Percentiles rank a stretch among this genome's conserved stretches.
These are phyloP conservation scores for Triplophysa yarkandensis DNA, from an alignment of 2,797 vertebrate genomes.

Conservation along the genomic window DNA sequence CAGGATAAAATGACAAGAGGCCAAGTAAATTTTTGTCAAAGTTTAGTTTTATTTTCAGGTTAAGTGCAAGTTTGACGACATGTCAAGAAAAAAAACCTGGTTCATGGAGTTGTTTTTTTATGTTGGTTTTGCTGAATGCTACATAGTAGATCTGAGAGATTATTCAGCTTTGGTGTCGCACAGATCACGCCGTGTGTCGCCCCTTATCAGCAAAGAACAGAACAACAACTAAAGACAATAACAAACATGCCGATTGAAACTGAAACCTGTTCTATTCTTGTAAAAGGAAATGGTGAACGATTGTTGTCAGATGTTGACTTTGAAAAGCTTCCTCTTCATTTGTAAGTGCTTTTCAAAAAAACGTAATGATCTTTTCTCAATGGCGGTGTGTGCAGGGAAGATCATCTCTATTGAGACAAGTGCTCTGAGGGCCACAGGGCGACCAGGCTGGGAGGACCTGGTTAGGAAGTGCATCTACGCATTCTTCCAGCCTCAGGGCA, in stretches of 20 bases:
- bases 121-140: not conserved
- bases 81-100: no score
- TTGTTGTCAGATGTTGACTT: conserved; percentile 16
- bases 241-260: conserved; percentile 14
- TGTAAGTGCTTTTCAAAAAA: conserved; percentile 3
- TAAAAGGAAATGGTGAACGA: not conserved
- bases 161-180: not conserved
- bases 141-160: not conserved
- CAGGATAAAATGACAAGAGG: no score
- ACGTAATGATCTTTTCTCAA: not conserved
- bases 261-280: conserved; percentile 13
- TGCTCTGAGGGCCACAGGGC: conserved; percentile 87
- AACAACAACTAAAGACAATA: conserved; percentile 11
- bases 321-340: conserved; percentile 16
- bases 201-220: not conserved
- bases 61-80: no score
- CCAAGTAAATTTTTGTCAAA: no score
- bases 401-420: conserved; percentile 98
- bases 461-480: conserved; percentile 96
- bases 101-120: not conserved
- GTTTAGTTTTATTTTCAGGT: no score
- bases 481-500: conserved; percentile 96
- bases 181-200: not conserved
- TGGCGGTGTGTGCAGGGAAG: conserved; percentile 78
- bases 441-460: conserved; percentile 94